These are phyloP conservation scores for Pogonomyrmex barbatus DNA, from an alignment of 1,140 invertebrate genomes.

Conservation along the genomic window DNA sequence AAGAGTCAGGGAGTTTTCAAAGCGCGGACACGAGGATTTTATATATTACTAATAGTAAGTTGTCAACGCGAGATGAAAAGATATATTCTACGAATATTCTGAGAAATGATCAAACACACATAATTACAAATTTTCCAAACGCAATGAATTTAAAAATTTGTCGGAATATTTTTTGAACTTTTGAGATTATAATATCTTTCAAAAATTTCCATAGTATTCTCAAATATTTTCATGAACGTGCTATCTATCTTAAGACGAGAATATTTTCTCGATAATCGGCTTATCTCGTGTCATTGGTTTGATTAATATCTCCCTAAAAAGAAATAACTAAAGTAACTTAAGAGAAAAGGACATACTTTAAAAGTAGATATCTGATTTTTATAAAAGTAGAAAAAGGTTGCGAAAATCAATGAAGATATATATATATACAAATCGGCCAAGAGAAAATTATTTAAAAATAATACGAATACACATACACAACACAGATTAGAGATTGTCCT, in stretches of 20 bases:
- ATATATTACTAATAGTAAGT: not conserved
- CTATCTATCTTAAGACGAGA: not conserved
- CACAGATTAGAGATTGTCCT: slow-evolving; percentile 28
- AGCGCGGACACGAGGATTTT: slow-evolving; percentile 53
- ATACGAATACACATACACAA: not conserved
- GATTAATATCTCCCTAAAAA: not conserved
- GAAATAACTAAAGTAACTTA: not conserved
- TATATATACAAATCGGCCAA: slow-evolving; percentile 19
- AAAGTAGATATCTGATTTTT: slow-evolving; percentile 2
- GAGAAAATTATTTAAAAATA: not conserved
- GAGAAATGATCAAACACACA: not conserved
- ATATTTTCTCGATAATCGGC: not conserved
- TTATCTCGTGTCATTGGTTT: not conserved
- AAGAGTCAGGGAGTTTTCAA: slow-evolving; percentile 48
- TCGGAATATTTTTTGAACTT: not conserved
- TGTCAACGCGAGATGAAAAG: not conserved
- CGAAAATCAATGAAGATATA: not conserved
- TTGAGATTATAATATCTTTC: not conserved
- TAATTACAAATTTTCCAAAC: slow-evolving; percentile 16
- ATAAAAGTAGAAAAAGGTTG: slow-evolving; percentile 15
- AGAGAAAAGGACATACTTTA: not conserved
- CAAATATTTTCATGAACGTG: not conserved
- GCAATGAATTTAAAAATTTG: slow-evolving; percentile 9
- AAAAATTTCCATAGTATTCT: slow-evolving; percentile 11
- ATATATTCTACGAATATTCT: slow-evolving; percentile 25